These are phyloP conservation scores for Bufo bufo DNA, from an alignment of 2,113 vertebrate genomes.

Conservation along the genomic window DNA sequence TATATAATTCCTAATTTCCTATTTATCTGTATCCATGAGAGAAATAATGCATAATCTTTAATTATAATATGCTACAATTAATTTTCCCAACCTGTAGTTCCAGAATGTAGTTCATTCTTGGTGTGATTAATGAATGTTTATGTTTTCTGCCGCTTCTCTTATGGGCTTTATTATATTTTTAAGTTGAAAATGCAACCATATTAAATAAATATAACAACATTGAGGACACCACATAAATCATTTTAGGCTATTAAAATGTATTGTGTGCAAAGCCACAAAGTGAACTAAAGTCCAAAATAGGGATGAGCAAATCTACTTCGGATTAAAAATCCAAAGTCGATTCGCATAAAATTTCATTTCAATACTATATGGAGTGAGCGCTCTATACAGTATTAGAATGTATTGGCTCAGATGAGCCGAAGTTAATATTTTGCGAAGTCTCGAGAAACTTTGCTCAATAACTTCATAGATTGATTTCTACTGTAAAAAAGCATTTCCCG, in stretches of 20 bases:
- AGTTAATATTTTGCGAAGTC: too few relatives aligned
- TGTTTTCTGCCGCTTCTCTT: neutral
- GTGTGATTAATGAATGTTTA: constrained; percentile 29
- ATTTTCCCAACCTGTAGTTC: neutral
- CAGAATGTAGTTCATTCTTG: neutral
- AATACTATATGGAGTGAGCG: too few relatives aligned
- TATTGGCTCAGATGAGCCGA: too few relatives aligned
- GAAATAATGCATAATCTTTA: neutral
- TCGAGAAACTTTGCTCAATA: too few relatives aligned
- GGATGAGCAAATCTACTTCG: neutral
- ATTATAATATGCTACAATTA: neutral
- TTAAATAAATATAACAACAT: neutral
- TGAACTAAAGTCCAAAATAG: neutral
- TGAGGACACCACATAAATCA: neutral
- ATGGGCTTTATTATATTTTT: constrained; percentile 7
- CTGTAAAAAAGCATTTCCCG: too few relatives aligned
- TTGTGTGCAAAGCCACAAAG: neutral
- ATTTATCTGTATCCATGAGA: neutral
- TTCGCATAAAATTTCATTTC: too few relatives aligned
- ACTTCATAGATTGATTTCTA: too few relatives aligned
- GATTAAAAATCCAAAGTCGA: too few relatives aligned
- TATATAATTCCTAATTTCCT: neutral
- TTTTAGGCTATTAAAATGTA: neutral
- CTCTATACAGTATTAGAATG: too few relatives aligned
- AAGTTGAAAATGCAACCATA: neutral